Evolutionary conservation across 2,113 vertebrate species (phyloP).

Genomic region (Rhegmatorhina hoffmannsi): DNA sequence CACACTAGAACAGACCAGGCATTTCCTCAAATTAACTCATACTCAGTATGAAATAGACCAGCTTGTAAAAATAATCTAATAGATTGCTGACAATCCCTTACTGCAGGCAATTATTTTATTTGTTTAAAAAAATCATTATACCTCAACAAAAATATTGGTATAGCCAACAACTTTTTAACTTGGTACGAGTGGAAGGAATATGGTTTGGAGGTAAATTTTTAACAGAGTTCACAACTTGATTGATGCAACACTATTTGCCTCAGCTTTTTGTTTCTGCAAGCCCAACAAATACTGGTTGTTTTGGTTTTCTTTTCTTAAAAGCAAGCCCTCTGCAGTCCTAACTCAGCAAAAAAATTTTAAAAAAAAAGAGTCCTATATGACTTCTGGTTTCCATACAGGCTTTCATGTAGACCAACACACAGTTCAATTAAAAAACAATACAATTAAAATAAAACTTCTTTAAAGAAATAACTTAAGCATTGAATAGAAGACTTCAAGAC

Average conservation of each 20-base stretch:
- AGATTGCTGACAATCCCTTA: not conserved
- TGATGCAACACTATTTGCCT: not conserved
- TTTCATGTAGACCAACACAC: not conserved
- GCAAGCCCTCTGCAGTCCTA: not conserved
- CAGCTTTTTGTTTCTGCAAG: not conserved
- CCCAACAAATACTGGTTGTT: not conserved
- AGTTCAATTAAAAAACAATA: not conserved
- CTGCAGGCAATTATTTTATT: not conserved
- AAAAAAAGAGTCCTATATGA: not conserved
- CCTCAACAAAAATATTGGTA: not conserved
- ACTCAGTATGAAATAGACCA: not conserved
- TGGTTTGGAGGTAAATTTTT: not conserved
- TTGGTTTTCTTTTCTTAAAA: not conserved
- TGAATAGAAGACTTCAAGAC: not conserved
- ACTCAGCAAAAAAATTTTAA: not conserved
- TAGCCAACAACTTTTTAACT: not conserved
- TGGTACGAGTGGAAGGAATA: not conserved
- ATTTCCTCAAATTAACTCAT: not conserved
- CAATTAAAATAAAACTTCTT: not conserved
- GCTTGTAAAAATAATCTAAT: not conserved
- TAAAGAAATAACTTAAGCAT: not conserved
- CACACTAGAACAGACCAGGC: not conserved
- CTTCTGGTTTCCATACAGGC: not conserved
- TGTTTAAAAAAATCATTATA: not conserved
- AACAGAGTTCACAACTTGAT: not conserved